These are phyloP conservation scores for Cygnus olor DNA, from an alignment of 2,797 vertebrate genomes.

Conservation along the genomic window DNA sequence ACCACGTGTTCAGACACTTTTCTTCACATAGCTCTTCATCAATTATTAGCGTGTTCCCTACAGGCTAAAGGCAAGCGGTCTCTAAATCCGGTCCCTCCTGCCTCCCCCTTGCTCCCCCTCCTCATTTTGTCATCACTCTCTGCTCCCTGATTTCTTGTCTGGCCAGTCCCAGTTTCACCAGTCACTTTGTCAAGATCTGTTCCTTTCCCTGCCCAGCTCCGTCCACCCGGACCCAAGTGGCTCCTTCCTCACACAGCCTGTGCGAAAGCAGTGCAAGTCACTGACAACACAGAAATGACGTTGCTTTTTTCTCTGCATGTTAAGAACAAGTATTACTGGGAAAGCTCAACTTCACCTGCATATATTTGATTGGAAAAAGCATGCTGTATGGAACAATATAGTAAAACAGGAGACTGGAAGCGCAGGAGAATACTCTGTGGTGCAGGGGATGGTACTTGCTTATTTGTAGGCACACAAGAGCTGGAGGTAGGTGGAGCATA, in stretches of 20 bases:
- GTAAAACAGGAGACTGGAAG: neutral
- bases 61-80: neutral
- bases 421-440: neutral
- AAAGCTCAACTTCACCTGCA: neutral
- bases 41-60: neutral
- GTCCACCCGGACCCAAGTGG: neutral
- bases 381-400: neutral
- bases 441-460: accelerated
- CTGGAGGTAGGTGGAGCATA: neutral
- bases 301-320: neutral
- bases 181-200: neutral
- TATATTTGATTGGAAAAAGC: neutral
- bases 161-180: neutral
- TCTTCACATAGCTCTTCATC: neutral
- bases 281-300: neutral
- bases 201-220: neutral
- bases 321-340: neutral
- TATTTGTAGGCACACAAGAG: neutral
- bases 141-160: neutral
- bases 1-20: neutral
- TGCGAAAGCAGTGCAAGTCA: neutral
- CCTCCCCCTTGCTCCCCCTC: neutral
- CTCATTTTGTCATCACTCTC: neutral
- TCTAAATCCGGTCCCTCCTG: neutral
- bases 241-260: neutral